Percentiles rank a stretch among this genome's conserved stretches.
Conservation (phyloP, 2,113 vertebrate species). For the Hemiprocne comata region DNA sequence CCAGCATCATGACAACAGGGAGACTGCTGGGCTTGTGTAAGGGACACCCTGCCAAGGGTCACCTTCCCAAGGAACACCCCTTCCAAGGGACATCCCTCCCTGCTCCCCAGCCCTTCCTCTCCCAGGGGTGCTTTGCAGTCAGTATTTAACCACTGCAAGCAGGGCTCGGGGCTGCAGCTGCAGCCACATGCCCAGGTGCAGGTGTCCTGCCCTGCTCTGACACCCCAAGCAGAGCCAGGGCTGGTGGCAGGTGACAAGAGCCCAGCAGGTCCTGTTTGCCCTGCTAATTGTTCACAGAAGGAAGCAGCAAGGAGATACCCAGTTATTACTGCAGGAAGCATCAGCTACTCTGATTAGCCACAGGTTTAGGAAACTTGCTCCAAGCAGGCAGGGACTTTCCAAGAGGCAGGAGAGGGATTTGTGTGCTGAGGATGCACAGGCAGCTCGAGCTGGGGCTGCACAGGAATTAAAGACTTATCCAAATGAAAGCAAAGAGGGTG, state of each 20-base stretch:
- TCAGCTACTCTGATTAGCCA: slow-evolving; percentile 11
- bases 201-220: neutral
- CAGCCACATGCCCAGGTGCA: fast-evolving
- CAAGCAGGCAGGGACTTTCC: slow-evolving; percentile 26
- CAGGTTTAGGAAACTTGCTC: slow-evolving; percentile 58
- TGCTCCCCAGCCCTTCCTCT: neutral
- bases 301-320: neutral
- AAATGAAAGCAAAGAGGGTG: slow-evolving; percentile 69
- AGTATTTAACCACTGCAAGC: fast-evolving
- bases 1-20: too few relatives aligned
- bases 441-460: slow-evolving; percentile 51
- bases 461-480: slow-evolving; percentile 69
- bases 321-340: neutral
- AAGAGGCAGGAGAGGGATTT: slow-evolving; percentile 53
- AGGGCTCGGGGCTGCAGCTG: neutral
- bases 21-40: fast-evolving
- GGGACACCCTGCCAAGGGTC: neutral
- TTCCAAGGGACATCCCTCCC: too few relatives aligned
- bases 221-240: neutral
- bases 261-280: neutral
- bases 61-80: too few relatives aligned
- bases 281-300: slow-evolving; percentile 3
- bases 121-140: fast-evolving
- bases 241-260: neutral
- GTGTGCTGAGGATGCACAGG: neutral